Evolutionary conservation across 2,797 vertebrate genomes (phyloP), one percentile per base, ranked within the genome.

Genomic region (Dallia pectoralis): DNA sequence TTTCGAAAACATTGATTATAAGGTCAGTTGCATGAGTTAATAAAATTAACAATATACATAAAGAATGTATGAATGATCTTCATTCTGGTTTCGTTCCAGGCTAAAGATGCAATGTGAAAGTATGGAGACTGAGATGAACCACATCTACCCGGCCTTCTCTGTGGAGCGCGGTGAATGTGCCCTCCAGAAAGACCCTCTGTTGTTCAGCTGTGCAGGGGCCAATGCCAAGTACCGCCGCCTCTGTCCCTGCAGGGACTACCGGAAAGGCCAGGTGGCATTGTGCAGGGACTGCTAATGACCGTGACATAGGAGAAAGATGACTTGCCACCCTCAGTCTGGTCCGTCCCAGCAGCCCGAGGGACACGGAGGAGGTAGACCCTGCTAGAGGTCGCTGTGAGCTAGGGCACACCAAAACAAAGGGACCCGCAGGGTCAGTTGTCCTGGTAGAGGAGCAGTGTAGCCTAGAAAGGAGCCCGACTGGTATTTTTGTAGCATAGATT

Each of bases 231-330:
- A 95, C 90, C 94, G 80, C 74, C 94, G 97, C 29, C 92, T 99
- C 19, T 99, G 97, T 77, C 96, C 97, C 25, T 98, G 97, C 85
- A 94, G 97, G 0, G 95, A 97, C 89, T 98, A 92, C 84, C 92
- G 87, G 4, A 82, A 68, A 0, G 96, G 96, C 73, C 97, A 99
- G 87, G 95, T 97, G 90, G 97, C 97, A 1, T 85, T 99, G 84
- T 99, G 97, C 91, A 92, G 77, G 79, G 93, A 95, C 89, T 99
- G 97, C 82, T 89, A 96, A 90, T 98, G 94, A 97, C 87, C 79
- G 22, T 22, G 27, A 73, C 66, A 65, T 44, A 48, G 22, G 30
- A 18, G 0, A 61, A 51, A 1, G 15, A 72, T 71, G 70, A 70
- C 73, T 15, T 25, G 78, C 76, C 3, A 29, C 3, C 65, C 16